phyloP scores from a whole-genome alignment of 37 sponge, comb jelly and placozoan genomes.

The Agelas oroides region DNA sequence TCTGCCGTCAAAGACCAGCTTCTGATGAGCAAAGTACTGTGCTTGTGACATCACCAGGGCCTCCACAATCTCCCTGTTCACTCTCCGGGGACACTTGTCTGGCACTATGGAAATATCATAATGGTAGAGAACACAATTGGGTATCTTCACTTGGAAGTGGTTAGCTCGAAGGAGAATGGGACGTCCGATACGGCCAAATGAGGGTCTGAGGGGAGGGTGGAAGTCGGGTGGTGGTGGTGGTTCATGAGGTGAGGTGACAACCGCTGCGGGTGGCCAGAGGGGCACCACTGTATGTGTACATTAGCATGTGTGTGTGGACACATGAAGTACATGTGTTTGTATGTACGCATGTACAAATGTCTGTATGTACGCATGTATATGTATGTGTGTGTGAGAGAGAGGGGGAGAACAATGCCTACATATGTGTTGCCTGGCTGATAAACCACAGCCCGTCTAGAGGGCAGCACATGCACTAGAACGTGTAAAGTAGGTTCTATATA shows the following conservation, averaged over 20 bases:
- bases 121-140: slow-evolving; percentile 73
- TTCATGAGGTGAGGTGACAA: neutral
- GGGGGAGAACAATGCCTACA: too few species aligned
- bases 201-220: slow-evolving; percentile 79
- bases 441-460: too few species aligned
- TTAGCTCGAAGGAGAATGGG: slow-evolving; percentile 83
- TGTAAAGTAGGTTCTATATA: too few species aligned
- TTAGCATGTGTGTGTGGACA: neutral
- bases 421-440: too few species aligned
- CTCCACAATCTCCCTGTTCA: slow-evolving; percentile 89
- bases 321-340: too few species aligned
- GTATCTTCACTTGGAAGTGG: slow-evolving; percentile 88
- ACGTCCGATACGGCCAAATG: slow-evolving; percentile 74
- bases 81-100: slow-evolving; percentile 86
- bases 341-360: too few species aligned
- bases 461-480: too few species aligned
- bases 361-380: too few species aligned
- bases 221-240: slow-evolving; percentile 16
- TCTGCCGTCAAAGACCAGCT: slow-evolving; percentile 92
- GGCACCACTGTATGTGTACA: neutral
- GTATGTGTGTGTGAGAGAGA: too few species aligned
- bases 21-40: slow-evolving; percentile 77
- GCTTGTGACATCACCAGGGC: slow-evolving; percentile 61
- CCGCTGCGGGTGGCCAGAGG: neutral
- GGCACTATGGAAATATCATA: slow-evolving; percentile 85